phyloP scores from a whole-genome alignment of 2,113 vertebrate genomes.

The Nycticebus coucang region DNA sequence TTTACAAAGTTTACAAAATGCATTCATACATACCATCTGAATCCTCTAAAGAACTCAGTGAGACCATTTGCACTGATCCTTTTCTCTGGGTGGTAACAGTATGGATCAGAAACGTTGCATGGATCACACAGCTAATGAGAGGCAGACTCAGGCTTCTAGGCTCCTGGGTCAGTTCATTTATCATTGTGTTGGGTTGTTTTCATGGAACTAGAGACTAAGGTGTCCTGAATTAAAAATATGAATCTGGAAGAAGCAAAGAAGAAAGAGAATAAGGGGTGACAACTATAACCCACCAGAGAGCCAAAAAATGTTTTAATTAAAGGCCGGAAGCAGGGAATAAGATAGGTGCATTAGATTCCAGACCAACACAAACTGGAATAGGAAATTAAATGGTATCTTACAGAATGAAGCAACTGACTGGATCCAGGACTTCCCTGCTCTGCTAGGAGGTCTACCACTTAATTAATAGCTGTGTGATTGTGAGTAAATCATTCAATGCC shows the following conservation, averaged over 20 bases:
- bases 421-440: not conserved
- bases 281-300: not conserved
- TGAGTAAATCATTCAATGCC: not conserved
- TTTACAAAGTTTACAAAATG: not conserved
- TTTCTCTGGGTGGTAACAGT: not conserved
- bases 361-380: not conserved
- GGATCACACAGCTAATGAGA: not conserved
- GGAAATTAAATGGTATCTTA: not conserved
- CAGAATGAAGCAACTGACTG: not conserved
- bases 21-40: not conserved
- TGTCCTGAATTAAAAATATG: not conserved
- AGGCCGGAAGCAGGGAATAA: not conserved
- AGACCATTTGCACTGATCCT: not conserved
- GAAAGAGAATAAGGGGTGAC: not conserved
- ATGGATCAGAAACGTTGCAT: not conserved
- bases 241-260: not conserved
- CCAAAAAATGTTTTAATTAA: conserved; percentile 10
- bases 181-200: not conserved
- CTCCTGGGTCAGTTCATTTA: not conserved
- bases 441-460: not conserved
- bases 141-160: not conserved
- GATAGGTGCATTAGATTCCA: not conserved
- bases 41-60: not conserved
- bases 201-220: not conserved
- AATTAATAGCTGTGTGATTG: not conserved